Percentiles rank a stretch among this genome's conserved stretches.
These are phyloP conservation scores for Ganaspis brasiliensis DNA, from an alignment of 2,888 invertebrate species.

Conservation along the genomic window DNA sequence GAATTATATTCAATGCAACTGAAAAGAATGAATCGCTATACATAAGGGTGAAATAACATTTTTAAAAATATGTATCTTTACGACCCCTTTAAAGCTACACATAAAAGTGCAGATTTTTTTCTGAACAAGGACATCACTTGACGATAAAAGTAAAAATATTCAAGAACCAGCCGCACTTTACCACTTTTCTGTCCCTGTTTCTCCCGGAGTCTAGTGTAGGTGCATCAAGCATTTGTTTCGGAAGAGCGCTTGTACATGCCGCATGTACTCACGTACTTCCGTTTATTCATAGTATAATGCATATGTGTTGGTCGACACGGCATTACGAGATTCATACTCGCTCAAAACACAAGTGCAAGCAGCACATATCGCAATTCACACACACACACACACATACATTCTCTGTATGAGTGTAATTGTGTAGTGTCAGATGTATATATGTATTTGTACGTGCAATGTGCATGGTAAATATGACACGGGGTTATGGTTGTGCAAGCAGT, in stretches of 20 bases:
- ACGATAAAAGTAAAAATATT: conserved; percentile 42
- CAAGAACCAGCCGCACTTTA: conserved; percentile 33
- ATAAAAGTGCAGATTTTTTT: conserved; percentile 22
- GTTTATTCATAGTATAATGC: conserved; percentile 17
- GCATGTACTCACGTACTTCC: conserved; percentile 37
- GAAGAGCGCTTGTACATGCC: conserved; percentile 35
- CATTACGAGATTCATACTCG: conserved; percentile 56
- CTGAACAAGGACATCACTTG: conserved; percentile 21
- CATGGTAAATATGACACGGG: conserved; percentile 57
- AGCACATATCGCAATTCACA: conserved; percentile 10
- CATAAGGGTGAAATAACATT: neutral
- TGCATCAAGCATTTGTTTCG: conserved; percentile 40
- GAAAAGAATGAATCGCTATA: neutral
- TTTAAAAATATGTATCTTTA: neutral
- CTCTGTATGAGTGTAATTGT: conserved; percentile 29
- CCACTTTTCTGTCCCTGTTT: conserved; percentile 28
- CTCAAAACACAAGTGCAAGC: conserved; percentile 54
- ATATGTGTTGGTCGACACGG: conserved; percentile 27
- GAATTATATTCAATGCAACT: neutral
- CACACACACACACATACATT: neutral
- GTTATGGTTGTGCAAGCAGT: conserved; percentile 51
- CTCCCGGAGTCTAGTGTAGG: neutral
- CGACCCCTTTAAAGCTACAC: neutral
- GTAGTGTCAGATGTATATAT: conserved; percentile 43
- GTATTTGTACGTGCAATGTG: conserved; percentile 47